Percentiles rank a stretch among this genome's conserved stretches.
phyloP scores from a whole-genome alignment of 1,140 invertebrate genomes.

The Zaprionus ornatus region DNA sequence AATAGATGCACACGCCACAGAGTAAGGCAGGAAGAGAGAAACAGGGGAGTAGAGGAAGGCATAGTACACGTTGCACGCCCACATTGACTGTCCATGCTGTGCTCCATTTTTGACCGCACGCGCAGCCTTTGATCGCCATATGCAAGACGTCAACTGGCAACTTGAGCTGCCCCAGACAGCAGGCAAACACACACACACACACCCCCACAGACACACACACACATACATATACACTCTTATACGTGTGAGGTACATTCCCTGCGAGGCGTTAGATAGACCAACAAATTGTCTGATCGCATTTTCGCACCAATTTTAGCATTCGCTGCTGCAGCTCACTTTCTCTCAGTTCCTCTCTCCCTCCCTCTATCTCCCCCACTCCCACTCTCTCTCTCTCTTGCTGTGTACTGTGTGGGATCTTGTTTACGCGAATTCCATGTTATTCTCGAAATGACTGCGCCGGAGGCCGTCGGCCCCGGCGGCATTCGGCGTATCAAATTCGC shows the following conservation, averaged over 20 bases:
- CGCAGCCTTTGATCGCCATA: constrained; percentile 62
- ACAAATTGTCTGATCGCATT: constrained; percentile 24
- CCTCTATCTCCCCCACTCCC: not conserved
- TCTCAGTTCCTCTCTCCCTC: constrained; percentile 4
- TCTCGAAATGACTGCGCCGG: constrained; percentile 54
- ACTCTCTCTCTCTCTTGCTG: not conserved
- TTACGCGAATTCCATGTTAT: constrained; percentile 66
- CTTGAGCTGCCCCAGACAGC: constrained; percentile 22
- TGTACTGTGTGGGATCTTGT: constrained; percentile 44
- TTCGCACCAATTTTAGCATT: constrained; percentile 47
- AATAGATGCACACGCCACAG: constrained; percentile 61
- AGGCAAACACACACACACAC: not conserved
- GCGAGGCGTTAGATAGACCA: not conserved
- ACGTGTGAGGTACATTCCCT: not conserved
- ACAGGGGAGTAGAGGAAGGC: too few species aligned
- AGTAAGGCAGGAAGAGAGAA: not conserved
- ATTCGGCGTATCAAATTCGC: constrained; percentile 63
- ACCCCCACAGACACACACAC: not conserved
- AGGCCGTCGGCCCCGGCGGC: constrained; percentile 66
- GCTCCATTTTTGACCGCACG: constrained; percentile 64
- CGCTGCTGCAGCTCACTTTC: constrained; percentile 36
- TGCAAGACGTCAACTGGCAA: constrained; percentile 64
- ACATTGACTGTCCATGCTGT: constrained; percentile 29
- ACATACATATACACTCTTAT: not conserved
- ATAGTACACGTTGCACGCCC: constrained; percentile 44